Conservation (phyloP, 2,888 invertebrate genomes). For the Scaptomyza parva region DNA sequence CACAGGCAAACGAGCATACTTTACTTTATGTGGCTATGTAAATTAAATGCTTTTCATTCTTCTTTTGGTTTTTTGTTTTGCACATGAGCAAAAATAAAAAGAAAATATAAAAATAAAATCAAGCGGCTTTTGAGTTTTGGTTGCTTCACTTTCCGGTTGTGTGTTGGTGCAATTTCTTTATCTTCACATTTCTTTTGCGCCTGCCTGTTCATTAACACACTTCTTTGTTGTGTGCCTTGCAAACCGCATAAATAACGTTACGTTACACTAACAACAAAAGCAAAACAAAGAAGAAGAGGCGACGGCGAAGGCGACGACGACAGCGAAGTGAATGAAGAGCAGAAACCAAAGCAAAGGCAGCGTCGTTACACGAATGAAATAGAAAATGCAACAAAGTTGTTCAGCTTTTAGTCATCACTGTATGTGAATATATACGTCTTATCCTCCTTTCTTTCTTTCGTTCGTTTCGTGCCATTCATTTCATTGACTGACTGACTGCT, state of each 20-base stretch:
- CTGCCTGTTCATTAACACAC: conserved; percentile 72
- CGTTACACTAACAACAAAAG: conserved; percentile 52
- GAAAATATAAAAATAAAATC: conserved; percentile 27
- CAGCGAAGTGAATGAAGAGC: conserved; percentile 31
- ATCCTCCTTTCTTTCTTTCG: conserved; percentile 33
- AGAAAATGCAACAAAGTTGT: conserved; percentile 57
- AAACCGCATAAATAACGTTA: conserved; percentile 68
- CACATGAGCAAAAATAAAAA: conserved; percentile 3
- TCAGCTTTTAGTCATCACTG: conserved; percentile 6
- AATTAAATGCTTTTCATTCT: conserved; percentile 26
- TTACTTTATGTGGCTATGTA: conserved; percentile 4
- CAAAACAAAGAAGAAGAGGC: conserved; percentile 23
- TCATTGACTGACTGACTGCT: conserved; percentile 52
- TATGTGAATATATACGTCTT: not conserved
- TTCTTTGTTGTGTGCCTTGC: conserved; percentile 50
- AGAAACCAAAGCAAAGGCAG: not conserved
- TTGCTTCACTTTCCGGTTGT: conserved; percentile 56
- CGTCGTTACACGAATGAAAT: conserved; percentile 51
- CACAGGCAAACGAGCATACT: conserved; percentile 3
- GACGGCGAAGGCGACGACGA: conserved; percentile 1
- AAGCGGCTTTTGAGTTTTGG: conserved; percentile 44
- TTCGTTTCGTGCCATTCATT: conserved; percentile 3
- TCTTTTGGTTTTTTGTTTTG: conserved; percentile 5
- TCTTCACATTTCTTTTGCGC: conserved; percentile 25
- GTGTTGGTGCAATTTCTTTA: conserved; percentile 43